A percentile compares a stretch with the other conserved stretches of the same genome.
Conservation (phyloP, 2,797 vertebrate genomes). For the Bryconaethiops microstoma region DNA sequence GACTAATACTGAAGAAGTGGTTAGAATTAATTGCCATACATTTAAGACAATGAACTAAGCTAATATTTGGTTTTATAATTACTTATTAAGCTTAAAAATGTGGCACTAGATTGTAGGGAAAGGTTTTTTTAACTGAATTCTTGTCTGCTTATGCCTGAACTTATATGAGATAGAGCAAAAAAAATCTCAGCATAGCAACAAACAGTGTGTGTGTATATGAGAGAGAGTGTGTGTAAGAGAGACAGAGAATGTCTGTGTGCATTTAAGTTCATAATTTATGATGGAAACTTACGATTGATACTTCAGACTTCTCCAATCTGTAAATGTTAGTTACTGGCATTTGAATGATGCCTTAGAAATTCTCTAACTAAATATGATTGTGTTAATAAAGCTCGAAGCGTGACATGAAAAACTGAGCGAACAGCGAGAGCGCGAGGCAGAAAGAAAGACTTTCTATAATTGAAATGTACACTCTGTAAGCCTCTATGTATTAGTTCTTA, state of each 20-base stretch:
- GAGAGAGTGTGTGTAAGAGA: neutral
- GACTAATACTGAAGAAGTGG: constrained; percentile 4
- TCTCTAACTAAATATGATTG: neutral
- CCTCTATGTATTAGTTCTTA: neutral
- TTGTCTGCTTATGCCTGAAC: neutral
- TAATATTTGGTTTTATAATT: constrained; percentile 17
- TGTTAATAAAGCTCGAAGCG: neutral
- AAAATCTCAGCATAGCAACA: too few relatives aligned
- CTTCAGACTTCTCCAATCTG: neutral
- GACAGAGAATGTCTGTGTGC: neutral
- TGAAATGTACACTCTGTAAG: neutral
- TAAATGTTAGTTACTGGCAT: neutral
- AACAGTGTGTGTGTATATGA: too few relatives aligned
- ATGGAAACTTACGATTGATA: neutral
- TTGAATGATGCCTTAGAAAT: neutral
- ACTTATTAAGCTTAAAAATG: neutral
- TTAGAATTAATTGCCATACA: constrained; percentile 3
- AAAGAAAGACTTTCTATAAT: neutral
- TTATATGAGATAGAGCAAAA: too few relatives aligned
- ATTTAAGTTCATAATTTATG: too few relatives aligned
- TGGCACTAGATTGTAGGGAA: neutral
- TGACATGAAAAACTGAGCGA: neutral
- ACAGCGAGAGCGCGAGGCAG: too few relatives aligned
- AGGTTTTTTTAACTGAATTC: neutral
- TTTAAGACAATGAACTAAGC: neutral